Conservation (phyloP, 2,113 vertebrate species). For the Oryzias curvinotus region DNA sequence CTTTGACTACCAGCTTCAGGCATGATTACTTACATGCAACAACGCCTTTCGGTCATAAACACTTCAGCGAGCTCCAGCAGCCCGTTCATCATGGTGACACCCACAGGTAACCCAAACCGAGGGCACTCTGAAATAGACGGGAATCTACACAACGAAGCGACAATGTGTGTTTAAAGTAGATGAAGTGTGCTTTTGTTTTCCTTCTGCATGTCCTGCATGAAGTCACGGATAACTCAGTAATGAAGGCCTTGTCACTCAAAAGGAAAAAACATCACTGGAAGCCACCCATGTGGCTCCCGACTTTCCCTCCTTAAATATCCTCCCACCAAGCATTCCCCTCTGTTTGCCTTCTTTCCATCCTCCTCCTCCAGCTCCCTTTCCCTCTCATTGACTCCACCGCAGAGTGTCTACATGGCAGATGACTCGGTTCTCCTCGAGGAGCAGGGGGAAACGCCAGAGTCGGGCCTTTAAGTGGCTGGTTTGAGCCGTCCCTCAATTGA, state of each 20-base stretch:
- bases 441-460: slow-evolving; percentile 24
- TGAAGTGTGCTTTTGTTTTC: slow-evolving; percentile 17
- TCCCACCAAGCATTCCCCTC: slow-evolving; percentile 42
- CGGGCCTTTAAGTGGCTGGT: slow-evolving; percentile 47
- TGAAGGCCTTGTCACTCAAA: slow-evolving; percentile 70
- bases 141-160: neutral
- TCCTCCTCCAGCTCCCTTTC: slow-evolving; percentile 27
- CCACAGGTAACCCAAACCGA: slow-evolving; percentile 75
- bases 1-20: slow-evolving; percentile 48
- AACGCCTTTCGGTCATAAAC: slow-evolving; percentile 79
- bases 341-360: slow-evolving; percentile 50
- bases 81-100: slow-evolving; percentile 77
- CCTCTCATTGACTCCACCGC: slow-evolving; percentile 62
- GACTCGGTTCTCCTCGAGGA: slow-evolving; percentile 42
- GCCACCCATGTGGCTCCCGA: slow-evolving; percentile 68
- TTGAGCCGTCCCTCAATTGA: slow-evolving; percentile 16
- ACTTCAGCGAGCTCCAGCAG: slow-evolving; percentile 66
- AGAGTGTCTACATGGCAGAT: slow-evolving; percentile 61
- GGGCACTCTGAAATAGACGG: slow-evolving; percentile 40
- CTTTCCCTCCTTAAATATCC: slow-evolving; percentile 49
- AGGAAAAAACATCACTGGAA: slow-evolving; percentile 49
- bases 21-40: slow-evolving; percentile 77
- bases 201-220: slow-evolving; percentile 50
- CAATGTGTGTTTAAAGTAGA: neutral
- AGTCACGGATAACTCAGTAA: slow-evolving; percentile 47